These are phyloP conservation scores for Dascyllus trimaculatus DNA, from an alignment of 2,113 vertebrate species.

Conservation along the genomic window DNA sequence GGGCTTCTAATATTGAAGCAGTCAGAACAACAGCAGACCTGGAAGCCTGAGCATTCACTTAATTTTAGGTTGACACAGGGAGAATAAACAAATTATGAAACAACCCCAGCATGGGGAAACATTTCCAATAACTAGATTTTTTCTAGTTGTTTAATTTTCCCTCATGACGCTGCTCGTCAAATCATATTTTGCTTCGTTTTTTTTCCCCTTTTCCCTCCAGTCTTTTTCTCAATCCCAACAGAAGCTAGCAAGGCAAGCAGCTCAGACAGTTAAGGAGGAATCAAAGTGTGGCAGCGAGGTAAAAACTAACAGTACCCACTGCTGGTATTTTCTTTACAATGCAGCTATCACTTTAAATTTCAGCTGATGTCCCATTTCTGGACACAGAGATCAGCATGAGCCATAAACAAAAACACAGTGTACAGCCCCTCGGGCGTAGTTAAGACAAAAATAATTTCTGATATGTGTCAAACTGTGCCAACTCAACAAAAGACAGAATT, in stretches of 20 bases:
- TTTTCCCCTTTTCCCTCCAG: neutral
- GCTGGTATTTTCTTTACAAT: slow-evolving; percentile 41
- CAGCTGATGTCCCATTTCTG: slow-evolving; percentile 34
- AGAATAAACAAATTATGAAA: slow-evolving; percentile 5
- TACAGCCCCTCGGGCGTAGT: slow-evolving; percentile 35
- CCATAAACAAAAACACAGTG: slow-evolving; percentile 25
- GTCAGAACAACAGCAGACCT: neutral
- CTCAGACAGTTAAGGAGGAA: slow-evolving; percentile 27
- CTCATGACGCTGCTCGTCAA: slow-evolving; percentile 19
- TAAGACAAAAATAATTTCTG: slow-evolving; percentile 46
- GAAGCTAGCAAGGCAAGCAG: slow-evolving; percentile 33
- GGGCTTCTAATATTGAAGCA: slow-evolving; percentile 8
- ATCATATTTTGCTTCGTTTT: slow-evolving; percentile 11
- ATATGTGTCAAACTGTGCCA: slow-evolving; percentile 41
- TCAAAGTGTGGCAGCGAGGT: slow-evolving; percentile 52
- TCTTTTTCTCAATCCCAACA: slow-evolving; percentile 41
- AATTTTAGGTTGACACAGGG: neutral
- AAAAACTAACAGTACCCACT: slow-evolving; percentile 51
- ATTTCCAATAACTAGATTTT: neutral
- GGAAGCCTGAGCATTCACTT: slow-evolving; percentile 8
- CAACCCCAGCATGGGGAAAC: neutral
- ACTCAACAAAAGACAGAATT: slow-evolving; percentile 40
- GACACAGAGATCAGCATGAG: slow-evolving; percentile 39
- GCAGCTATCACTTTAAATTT: slow-evolving; percentile 36
- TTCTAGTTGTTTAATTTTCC: slow-evolving; percentile 7